A percentile compares a stretch with the other conserved stretches of the same genome.
Evolutionary conservation across 2,113 vertebrate genomes (phyloP).

Genomic region (Chrysemys picta): DNA sequence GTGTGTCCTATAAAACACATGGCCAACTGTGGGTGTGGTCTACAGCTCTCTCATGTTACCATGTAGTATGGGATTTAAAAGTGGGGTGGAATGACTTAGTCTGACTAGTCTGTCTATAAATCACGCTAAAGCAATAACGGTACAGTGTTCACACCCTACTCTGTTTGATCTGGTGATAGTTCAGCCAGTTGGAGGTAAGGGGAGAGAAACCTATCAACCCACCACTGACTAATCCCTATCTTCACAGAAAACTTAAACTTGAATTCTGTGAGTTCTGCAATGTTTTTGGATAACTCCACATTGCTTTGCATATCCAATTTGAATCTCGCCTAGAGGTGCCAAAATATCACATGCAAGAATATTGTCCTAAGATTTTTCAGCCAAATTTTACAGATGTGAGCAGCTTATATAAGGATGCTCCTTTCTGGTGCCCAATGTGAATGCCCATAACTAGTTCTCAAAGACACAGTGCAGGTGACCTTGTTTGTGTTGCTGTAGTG

Average conservation of each 20-base stretch:
- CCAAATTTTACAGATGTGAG: fast-evolving
- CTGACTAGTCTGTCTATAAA: neutral
- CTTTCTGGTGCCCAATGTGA: neutral
- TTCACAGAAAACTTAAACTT: neutral
- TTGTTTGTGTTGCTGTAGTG: neutral
- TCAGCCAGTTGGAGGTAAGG: fast-evolving
- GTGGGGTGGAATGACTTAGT: neutral
- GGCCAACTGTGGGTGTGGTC: neutral
- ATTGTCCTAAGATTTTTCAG: neutral
- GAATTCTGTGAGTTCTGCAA: neutral
- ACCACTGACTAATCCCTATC: neutral
- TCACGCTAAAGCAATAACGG: neutral
- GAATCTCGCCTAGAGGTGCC: neutral
- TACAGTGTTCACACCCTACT: neutral
- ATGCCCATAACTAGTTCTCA: fast-evolving
- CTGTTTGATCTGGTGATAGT: neutral
- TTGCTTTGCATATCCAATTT: neutral
- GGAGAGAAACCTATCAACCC: neutral
- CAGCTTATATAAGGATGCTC: neutral
- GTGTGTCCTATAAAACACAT: neutral
- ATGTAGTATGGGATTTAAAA: neutral
- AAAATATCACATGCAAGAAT: neutral
- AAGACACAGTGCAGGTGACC: neutral
- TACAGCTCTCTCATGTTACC: neutral
- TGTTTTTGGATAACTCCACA: neutral